Evolutionary conservation across 2,113 vertebrate species (phyloP).

Genomic region (Naja naja): DNA sequence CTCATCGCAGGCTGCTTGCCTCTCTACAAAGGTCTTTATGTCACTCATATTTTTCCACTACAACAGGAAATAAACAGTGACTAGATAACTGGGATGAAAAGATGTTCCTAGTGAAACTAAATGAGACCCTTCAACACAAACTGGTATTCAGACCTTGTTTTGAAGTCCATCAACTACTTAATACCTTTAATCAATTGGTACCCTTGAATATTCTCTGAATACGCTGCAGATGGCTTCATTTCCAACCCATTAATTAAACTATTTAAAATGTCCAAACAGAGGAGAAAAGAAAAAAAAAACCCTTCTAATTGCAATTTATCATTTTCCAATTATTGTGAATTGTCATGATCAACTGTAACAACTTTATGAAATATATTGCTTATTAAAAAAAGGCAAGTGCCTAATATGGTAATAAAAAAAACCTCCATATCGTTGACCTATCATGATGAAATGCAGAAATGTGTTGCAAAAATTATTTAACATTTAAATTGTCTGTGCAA

Average conservation of each 20-base stretch:
- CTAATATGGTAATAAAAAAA: not conserved
- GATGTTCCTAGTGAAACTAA: not conserved
- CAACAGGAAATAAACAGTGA: slow-evolving; percentile 12
- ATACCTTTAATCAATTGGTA: not conserved
- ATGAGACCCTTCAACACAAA: not conserved
- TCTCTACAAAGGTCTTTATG: slow-evolving; percentile 65
- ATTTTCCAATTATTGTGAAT: not conserved
- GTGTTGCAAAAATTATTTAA: not conserved
- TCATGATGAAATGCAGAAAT: not conserved
- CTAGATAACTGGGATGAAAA: not conserved
- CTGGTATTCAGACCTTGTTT: not conserved
- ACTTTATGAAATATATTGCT: not conserved
- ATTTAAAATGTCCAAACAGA: not conserved
- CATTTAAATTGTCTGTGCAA: not conserved
- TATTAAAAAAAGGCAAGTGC: not conserved
- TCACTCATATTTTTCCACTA: slow-evolving; percentile 74
- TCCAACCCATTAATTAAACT: not conserved
- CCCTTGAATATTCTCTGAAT: not conserved
- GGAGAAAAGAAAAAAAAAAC: not conserved
- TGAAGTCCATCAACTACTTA: not conserved
- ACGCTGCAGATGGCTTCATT: not conserved
- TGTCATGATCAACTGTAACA: not conserved
- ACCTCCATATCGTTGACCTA: not conserved
- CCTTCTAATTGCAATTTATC: not conserved
- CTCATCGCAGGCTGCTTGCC: slow-evolving; percentile 79